Percentiles rank a stretch among this genome's conserved stretches.
phyloP scores from a whole-genome alignment of 2,888 invertebrate species.

The Andrena camellia region DNA sequence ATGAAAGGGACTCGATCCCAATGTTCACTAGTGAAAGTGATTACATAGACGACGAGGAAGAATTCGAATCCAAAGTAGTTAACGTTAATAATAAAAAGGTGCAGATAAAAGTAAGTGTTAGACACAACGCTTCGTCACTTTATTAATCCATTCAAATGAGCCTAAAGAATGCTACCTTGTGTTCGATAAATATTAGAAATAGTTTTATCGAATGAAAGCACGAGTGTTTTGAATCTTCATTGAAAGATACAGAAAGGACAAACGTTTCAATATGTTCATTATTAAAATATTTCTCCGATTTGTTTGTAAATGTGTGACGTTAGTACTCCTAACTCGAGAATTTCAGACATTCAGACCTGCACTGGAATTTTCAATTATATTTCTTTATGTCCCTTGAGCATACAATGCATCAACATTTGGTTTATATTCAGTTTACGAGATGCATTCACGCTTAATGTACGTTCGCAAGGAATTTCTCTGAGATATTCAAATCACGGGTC shows the following conservation, averaged over 20 bases:
- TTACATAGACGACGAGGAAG: slow-evolving; percentile 63
- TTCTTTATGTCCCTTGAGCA: slow-evolving; percentile 2
- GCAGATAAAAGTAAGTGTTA: slow-evolving; percentile 68
- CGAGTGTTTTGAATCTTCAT: too few species aligned
- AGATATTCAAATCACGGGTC: background rate
- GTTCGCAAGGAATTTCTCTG: slow-evolving; percentile 2
- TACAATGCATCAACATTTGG: slow-evolving; percentile 5
- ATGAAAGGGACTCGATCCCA: slow-evolving; percentile 47
- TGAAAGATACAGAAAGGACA: too few species aligned
- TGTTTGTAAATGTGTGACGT: too few species aligned
- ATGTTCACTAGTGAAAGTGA: slow-evolving; percentile 61
- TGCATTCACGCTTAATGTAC: background rate
- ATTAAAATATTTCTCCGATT: too few species aligned
- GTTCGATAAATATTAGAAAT: too few species aligned
- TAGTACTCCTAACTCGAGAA: background rate
- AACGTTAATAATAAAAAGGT: slow-evolving; percentile 66
- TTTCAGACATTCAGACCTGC: background rate
- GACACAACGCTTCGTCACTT: background rate
- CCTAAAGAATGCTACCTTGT: too few species aligned
- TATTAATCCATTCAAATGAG: too few species aligned
- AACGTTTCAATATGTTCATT: too few species aligned
- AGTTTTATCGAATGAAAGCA: too few species aligned
- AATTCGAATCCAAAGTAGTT: slow-evolving; percentile 60
- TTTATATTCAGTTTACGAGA: slow-evolving; percentile 14
- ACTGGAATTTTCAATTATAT: background rate